These are phyloP conservation scores for Drosophila testacea DNA, from an alignment of 2,888 invertebrate genomes.

Conservation along the genomic window DNA sequence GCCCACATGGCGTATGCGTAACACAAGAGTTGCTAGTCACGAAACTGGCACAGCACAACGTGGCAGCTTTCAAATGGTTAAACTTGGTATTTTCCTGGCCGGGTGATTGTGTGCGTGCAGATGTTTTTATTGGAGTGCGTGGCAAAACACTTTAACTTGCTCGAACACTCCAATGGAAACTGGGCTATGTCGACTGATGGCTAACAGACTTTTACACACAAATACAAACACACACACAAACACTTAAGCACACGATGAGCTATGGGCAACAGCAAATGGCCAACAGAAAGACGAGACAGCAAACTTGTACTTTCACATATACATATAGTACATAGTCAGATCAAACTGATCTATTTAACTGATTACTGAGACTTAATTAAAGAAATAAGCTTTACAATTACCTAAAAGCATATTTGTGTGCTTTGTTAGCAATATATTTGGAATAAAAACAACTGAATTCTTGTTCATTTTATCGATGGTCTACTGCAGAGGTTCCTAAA, in stretches of 20 bases:
- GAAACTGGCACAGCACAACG: slow-evolving; percentile 60
- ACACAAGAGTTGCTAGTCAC: slow-evolving; percentile 66
- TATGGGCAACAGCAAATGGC: slow-evolving; percentile 45
- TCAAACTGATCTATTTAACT: slow-evolving; percentile 38
- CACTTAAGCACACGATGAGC: not conserved
- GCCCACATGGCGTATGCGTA: slow-evolving; percentile 74
- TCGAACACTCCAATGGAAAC: slow-evolving; percentile 44
- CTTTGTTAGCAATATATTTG: not conserved
- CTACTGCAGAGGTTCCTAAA: slow-evolving; percentile 17
- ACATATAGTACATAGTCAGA: slow-evolving; percentile 11
- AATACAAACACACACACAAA: slow-evolving; percentile 2
- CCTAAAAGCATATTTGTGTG: slow-evolving; percentile 12
- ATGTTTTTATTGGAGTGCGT: slow-evolving; percentile 81
- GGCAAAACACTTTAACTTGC: slow-evolving; percentile 78
- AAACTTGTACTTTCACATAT: slow-evolving; percentile 28
- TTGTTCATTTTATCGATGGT: slow-evolving; percentile 30
- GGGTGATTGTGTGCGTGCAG: slow-evolving; percentile 60
- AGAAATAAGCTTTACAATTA: slow-evolving; percentile 11
- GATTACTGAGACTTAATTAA: slow-evolving; percentile 50
- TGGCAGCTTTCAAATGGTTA: slow-evolving; percentile 51
- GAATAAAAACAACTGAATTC: slow-evolving; percentile 2
- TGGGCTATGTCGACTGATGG: slow-evolving; percentile 44
- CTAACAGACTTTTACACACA: slow-evolving; percentile 14
- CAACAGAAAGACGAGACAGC: slow-evolving; percentile 19
- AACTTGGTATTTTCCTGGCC: slow-evolving; percentile 34